phyloP scores from a whole-genome alignment of 2,797 vertebrate species.

The Enteromius paludinosus region DNA sequence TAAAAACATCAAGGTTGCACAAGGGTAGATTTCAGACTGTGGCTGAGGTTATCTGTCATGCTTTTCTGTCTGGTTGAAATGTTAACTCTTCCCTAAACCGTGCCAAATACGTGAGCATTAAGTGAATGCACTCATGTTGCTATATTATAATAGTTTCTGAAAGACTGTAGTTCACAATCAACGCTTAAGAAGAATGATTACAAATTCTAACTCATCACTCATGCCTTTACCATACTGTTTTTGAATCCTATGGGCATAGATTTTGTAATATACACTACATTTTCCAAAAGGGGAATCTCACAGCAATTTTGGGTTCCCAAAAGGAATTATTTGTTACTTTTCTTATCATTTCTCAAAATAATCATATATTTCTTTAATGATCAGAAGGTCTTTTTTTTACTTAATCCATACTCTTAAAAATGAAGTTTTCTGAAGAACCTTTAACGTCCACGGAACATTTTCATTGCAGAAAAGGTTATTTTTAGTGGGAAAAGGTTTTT shows the following conservation, averaged over 20 bases:
- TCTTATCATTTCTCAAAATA: too few relatives aligned
- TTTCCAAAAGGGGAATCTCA: not conserved
- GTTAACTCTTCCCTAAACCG: constrained; percentile 25
- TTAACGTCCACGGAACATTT: not conserved
- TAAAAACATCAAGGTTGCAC: constrained; percentile 39
- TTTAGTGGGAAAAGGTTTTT: not conserved
- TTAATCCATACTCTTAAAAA: too few relatives aligned
- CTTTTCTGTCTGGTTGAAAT: constrained; percentile 38
- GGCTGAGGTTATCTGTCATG: constrained; percentile 21
- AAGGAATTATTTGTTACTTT: too few relatives aligned
- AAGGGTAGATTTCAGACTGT: constrained; percentile 41
- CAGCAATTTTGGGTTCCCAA: not conserved
- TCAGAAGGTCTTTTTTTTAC: too few relatives aligned
- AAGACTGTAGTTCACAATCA: not conserved
- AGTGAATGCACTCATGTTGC: not conserved
- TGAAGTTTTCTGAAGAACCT: not conserved
- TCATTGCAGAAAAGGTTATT: not conserved
- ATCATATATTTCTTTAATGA: too few relatives aligned
- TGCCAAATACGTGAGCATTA: not conserved
- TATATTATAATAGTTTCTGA: not conserved
- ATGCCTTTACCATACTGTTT: not conserved
- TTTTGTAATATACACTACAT: too few relatives aligned
- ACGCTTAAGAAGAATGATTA: not conserved
- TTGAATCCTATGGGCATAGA: not conserved
- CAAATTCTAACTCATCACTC: too few relatives aligned